phyloP scores from a whole-genome alignment of 2,888 invertebrate genomes.

The Acronicta alni region DNA sequence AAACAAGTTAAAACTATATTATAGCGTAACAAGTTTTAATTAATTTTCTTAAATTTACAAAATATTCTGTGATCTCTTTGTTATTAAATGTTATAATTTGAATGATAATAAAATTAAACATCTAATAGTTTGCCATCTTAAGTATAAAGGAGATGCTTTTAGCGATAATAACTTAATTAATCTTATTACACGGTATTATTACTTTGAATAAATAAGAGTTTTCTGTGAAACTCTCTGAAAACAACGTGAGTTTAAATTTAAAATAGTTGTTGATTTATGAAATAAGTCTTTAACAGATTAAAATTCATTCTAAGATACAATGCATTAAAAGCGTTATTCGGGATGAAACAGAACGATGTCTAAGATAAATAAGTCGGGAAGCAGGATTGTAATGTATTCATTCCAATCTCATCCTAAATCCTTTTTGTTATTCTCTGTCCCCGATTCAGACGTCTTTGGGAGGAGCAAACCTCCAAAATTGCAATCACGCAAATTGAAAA shows the following conservation, averaged over 20 bases:
- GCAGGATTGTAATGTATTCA: slow-evolving; percentile 75
- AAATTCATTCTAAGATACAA: slow-evolving; percentile 20
- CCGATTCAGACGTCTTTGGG: slow-evolving; percentile 79
- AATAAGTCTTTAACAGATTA: slow-evolving; percentile 1
- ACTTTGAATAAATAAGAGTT: slow-evolving; percentile 28
- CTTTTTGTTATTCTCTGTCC: slow-evolving; percentile 83
- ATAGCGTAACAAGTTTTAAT: too few relatives aligned
- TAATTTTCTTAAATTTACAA: background rate
- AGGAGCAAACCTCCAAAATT: slow-evolving; percentile 87
- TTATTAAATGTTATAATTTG: slow-evolving; percentile 22
- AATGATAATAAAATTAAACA: slow-evolving; percentile 23
- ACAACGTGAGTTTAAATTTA: slow-evolving; percentile 8
- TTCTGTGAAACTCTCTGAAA: slow-evolving; percentile 8
- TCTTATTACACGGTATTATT: slow-evolving; percentile 29
- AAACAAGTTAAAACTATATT: too few relatives aligned
- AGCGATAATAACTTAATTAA: slow-evolving; percentile 41
- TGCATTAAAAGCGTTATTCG: slow-evolving; percentile 24
- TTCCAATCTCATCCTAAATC: slow-evolving; percentile 78
- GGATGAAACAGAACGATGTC: slow-evolving; percentile 33
- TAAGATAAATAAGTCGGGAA: slow-evolving; percentile 52
- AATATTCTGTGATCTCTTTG: slow-evolving; percentile 1
- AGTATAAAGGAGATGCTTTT: slow-evolving; percentile 28
- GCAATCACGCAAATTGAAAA: slow-evolving; percentile 89
- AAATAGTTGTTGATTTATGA: slow-evolving; percentile 5
- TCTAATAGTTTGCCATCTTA: slow-evolving; percentile 29